A percentile compares a stretch with the other conserved stretches of the same genome.
phyloP scores from a whole-genome alignment of 92 coral and sea anemone genomes.

The Pocillopora grandis region DNA sequence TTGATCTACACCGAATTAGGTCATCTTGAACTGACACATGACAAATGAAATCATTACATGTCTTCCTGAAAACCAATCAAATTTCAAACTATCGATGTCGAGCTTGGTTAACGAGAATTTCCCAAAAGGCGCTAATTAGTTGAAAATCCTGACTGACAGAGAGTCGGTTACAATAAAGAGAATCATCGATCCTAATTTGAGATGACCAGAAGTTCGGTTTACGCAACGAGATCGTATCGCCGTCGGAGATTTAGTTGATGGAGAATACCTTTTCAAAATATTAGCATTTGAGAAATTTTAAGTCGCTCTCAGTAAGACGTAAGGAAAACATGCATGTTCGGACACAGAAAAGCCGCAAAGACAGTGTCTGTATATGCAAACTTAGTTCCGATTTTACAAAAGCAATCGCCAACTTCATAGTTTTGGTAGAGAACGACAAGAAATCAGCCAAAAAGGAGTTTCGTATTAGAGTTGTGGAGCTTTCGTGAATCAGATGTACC shows the following conservation, averaged over 20 bases:
- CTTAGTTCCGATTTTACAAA: too few species aligned
- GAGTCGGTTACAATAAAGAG: slow-evolving; percentile 5
- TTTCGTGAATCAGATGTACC: too few species aligned
- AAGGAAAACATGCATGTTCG: slow-evolving; percentile 13
- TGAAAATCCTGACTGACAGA: slow-evolving; percentile 19
- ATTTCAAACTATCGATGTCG: background rate
- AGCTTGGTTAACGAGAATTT: background rate
- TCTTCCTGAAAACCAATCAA: background rate
- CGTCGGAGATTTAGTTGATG: slow-evolving; percentile 15
- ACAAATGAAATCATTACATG: background rate
- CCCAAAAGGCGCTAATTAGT: background rate
- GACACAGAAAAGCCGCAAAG: background rate
- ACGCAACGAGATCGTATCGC: slow-evolving; percentile 25
- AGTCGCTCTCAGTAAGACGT: slow-evolving; percentile 3
- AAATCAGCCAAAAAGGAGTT: too few species aligned
- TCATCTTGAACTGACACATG: background rate
- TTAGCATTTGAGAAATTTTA: slow-evolving; percentile 29
- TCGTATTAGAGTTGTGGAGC: too few species aligned
- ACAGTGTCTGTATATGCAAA: background rate
- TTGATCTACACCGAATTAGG: background rate
- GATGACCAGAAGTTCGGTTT: background rate
- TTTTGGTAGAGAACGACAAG: too few species aligned
- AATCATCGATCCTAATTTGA: slow-evolving; percentile 15
- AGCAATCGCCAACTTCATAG: too few species aligned
- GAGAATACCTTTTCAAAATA: slow-evolving; percentile 25